Conservation (phyloP, 2,797 vertebrate species). For the Clarias pachynema region DNA sequence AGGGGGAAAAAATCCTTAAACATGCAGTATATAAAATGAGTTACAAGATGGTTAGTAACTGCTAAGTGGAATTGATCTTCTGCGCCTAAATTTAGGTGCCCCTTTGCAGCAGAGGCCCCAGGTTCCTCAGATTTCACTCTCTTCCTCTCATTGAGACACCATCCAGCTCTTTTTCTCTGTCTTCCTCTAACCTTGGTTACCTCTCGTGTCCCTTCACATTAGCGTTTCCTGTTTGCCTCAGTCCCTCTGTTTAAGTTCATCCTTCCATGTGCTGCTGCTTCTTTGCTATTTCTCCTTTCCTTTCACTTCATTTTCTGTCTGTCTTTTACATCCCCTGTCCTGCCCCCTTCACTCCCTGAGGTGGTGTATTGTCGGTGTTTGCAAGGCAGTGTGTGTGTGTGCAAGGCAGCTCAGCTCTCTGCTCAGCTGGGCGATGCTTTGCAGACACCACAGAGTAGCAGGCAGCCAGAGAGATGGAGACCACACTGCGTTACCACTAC, state of each 20-base stretch:
- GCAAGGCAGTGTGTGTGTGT: not conserved
- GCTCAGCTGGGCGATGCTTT: conserved; percentile 31
- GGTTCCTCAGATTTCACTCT: not conserved
- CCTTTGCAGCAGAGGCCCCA: not conserved
- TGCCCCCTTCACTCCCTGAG: not conserved
- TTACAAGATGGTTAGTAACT: not conserved
- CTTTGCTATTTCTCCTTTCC: not conserved
- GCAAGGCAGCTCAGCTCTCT: conserved; percentile 17
- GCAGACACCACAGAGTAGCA: conserved; percentile 41
- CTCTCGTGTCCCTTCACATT: not conserved
- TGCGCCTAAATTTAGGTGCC: not conserved
- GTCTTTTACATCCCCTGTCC: not conserved
- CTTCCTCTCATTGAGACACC: not conserved
- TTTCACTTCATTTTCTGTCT: not conserved
- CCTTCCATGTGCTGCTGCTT: not conserved
- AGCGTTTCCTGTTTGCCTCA: not conserved
- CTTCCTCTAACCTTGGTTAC: not conserved
- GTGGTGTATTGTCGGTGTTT: conserved; percentile 1
- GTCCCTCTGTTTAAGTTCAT: not conserved
- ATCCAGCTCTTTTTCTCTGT: not conserved
- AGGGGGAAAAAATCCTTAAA: not conserved
- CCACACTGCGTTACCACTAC: conserved; percentile 23
- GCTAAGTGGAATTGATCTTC: conserved; percentile 3
- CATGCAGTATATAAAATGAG: not conserved
- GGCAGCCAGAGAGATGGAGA: conserved; percentile 21